Base-by-base conservation (phyloP, 2,113 vertebrate species). In the Tympanuchus pallidicinctus region DNA sequence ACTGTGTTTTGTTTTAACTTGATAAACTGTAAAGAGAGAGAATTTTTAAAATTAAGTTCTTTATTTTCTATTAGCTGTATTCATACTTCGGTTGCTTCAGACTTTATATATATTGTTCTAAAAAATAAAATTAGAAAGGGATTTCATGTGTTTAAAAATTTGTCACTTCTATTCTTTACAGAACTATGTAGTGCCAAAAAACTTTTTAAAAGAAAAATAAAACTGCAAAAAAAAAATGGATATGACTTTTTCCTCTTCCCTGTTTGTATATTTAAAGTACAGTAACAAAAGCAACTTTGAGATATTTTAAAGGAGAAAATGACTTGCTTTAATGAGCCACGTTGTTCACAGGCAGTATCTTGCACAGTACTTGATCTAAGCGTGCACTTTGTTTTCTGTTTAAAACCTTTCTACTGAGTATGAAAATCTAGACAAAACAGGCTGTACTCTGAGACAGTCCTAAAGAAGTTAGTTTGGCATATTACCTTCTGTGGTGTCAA, bases 21-120 rank as follows among this genome's bases (percentile, higher is more conserved):
- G 97, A 97, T 98, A 97, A 98, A 98, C 97, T 99, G 98, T 99
- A 99, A 99, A 99, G 98, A 98, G 98, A 98, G 98, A 98, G 97
- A 97, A 96, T 98, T 98, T 98, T 97, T 98, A 97, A 98, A 98
- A 98, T 98, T 98, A 98, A 98, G 98, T 99, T 98, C 97, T 98
- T 99, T 99, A 99, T 99, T 99, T 99, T 99, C 99, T 99, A 98
- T 99, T 99, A 98, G 99, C 98, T 98, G 98, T 99, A 98, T 99
- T 99, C 98, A 98, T 99, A 99, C 98, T 98, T 99, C 98, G 98
- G 98, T 99, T 98, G 98, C 98, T 98, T 98, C 98, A 97, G 96
- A 98, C 98, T 98, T 98, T 98, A 98, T 98, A 98, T 98, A 98
- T 98, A 98, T 98, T 98, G 98, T 98, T 98, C 98, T 98, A 98